Percentiles rank a stretch among this genome's conserved stretches.
These are phyloP conservation scores for Tipula vernalis DNA, from an alignment of 2,888 invertebrate genomes.

Conservation along the genomic window DNA sequence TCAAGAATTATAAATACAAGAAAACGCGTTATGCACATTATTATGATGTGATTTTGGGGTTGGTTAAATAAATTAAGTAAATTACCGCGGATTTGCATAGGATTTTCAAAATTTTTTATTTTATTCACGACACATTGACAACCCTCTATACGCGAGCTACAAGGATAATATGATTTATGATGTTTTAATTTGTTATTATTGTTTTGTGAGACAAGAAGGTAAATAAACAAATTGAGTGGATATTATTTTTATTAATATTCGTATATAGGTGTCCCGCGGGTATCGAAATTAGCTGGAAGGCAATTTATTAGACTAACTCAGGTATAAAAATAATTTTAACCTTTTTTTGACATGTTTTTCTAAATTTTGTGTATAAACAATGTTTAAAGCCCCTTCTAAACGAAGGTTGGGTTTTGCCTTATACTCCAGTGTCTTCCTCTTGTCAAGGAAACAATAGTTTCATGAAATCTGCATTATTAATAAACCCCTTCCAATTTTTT, in stretches of 20 bases:
- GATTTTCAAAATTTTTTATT: background rate
- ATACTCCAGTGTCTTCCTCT: background rate
- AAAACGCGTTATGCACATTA: background rate
- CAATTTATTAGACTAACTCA: background rate
- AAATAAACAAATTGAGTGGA: background rate
- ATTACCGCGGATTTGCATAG: slow-evolving; percentile 9
- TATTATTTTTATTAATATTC: background rate
- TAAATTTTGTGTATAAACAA: background rate
- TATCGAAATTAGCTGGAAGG: background rate
- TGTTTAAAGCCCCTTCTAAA: background rate
- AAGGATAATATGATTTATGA: background rate
- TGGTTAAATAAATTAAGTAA: background rate
- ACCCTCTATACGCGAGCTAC: background rate
- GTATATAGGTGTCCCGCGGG: background rate
- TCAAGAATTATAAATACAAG: background rate
- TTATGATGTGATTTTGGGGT: slow-evolving; percentile 6
- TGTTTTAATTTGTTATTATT: slow-evolving; percentile 10
- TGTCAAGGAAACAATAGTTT: background rate
- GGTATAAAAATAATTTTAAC: background rate
- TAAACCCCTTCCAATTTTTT: too few relatives aligned
- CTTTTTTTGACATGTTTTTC: background rate
- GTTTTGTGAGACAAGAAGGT: background rate
- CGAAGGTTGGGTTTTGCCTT: background rate
- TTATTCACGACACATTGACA: background rate
- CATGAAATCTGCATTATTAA: too few relatives aligned